Conservation (phyloP, 2,113 vertebrate genomes). For the Corydoras sp. region DNA sequence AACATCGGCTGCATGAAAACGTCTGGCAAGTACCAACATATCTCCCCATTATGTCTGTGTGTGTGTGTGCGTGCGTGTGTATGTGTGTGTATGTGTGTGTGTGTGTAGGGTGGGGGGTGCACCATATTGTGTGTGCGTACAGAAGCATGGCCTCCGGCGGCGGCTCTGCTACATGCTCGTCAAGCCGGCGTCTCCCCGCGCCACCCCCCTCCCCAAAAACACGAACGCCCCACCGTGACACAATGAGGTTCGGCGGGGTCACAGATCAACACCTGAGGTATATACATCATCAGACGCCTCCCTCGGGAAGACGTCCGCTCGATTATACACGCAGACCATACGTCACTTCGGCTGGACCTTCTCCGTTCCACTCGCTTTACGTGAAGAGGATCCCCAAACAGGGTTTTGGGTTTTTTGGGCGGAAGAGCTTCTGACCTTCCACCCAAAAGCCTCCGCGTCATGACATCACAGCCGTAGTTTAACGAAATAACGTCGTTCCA, state of each 20-base stretch:
- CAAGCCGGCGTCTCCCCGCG: constrained; percentile 25
- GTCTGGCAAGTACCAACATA: constrained; percentile 38
- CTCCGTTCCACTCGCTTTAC: no score
- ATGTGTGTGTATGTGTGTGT: no score
- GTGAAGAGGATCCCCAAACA: no score
- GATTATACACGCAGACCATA: no score
- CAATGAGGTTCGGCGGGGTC: constrained; percentile 22
- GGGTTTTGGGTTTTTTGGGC: no score
- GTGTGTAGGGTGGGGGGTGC: neutral
- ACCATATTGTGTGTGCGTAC: constrained; percentile 2
- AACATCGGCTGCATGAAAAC: constrained; percentile 27
- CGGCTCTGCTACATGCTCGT: constrained; percentile 25
- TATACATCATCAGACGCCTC: neutral
- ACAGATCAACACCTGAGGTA: constrained; percentile 43
- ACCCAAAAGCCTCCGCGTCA: no score
- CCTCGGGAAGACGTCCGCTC: neutral
- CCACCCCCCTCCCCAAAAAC: constrained; percentile 5
- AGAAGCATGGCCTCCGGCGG: constrained; percentile 18
- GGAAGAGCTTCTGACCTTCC: no score
- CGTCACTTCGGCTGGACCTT: no score
- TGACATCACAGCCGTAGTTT: no score
- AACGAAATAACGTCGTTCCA: no score
- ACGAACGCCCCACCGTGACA: constrained; percentile 3
- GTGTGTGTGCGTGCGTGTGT: neutral
- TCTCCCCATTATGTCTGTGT: constrained; percentile 21